These are phyloP conservation scores for Planiliza haematocheilus DNA, from an alignment of 2,113 vertebrate species.

Conservation along the genomic window DNA sequence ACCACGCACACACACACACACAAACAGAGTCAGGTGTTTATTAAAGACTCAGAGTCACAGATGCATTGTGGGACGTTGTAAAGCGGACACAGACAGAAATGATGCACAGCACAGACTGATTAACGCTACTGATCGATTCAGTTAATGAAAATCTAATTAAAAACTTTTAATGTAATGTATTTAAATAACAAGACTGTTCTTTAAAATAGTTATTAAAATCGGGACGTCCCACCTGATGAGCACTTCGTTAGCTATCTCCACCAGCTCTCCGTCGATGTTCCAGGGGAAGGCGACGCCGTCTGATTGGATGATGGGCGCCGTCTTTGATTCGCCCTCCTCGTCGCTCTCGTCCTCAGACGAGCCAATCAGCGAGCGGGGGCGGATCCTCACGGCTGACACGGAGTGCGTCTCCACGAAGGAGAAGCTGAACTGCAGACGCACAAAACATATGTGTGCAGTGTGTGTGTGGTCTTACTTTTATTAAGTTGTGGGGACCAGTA, in stretches of 20 bases:
- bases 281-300: conserved; percentile 62
- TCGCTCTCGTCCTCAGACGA: conserved; percentile 65
- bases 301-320: conserved; percentile 59
- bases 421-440: conserved; percentile 67
- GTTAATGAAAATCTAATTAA: too few species aligned
- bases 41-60: neutral
- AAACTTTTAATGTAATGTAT: too few species aligned
- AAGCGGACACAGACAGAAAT: too few species aligned
- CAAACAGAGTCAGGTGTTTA: neutral
- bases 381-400: conserved; percentile 70
- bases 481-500: too few species aligned
- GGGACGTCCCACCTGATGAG: conserved; percentile 54
- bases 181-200: too few species aligned
- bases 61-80: too few species aligned
- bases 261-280: conserved; percentile 79
- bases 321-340: conserved; percentile 60
- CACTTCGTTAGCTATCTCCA: conserved; percentile 72
- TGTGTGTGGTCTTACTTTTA: neutral
- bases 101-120: too few species aligned
- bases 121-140: too few species aligned
- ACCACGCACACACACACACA: conserved; percentile 12
- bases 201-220: too few species aligned
- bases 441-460: conserved; percentile 2
- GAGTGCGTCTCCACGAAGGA: conserved; percentile 71
- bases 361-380: conserved; percentile 21